These are phyloP conservation scores for Sturnira hondurensis DNA, from an alignment of 2,113 vertebrate genomes.

Conservation along the genomic window DNA sequence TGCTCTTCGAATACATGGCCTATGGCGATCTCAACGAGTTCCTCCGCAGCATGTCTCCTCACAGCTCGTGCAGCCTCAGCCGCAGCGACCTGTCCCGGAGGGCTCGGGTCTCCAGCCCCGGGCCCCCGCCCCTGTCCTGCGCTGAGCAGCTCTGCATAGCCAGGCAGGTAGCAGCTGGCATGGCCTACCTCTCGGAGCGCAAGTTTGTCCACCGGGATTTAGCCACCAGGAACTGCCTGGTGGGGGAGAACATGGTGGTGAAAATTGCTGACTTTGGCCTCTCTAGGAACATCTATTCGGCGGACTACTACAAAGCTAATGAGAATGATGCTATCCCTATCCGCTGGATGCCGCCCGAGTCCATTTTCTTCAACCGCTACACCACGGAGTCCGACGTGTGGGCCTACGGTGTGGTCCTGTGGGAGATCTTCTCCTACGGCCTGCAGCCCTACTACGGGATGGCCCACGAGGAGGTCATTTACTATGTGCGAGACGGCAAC, in stretches of 20 bases:
- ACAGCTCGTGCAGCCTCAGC: slow-evolving; percentile 83
- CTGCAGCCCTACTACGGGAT: slow-evolving; percentile 99
- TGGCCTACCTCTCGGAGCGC: slow-evolving; percentile 96
- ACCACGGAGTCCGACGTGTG: slow-evolving; percentile 97
- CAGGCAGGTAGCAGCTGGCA: slow-evolving; percentile 94
- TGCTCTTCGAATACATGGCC: slow-evolving; percentile 99
- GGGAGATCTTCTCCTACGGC: slow-evolving; percentile 98
- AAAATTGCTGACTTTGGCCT: slow-evolving; percentile 98
- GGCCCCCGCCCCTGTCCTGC: slow-evolving; percentile 82
- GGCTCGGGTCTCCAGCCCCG: slow-evolving; percentile 78
- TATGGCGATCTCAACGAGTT: slow-evolving; percentile 96
- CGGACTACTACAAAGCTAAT: slow-evolving; percentile 98
- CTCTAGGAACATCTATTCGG: slow-evolving; percentile 96
- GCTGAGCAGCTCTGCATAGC: slow-evolving; percentile 92
- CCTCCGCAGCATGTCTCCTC: slow-evolving; percentile 87
- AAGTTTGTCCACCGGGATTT: slow-evolving; percentile 98
- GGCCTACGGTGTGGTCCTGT: slow-evolving; percentile 96
- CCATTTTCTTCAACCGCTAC: slow-evolving; percentile 99
- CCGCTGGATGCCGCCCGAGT: slow-evolving; percentile 99
- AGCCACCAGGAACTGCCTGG: slow-evolving; percentile 96
- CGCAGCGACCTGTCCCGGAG: slow-evolving; percentile 77
- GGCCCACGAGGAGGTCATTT: slow-evolving; percentile 98
- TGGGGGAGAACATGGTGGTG: slow-evolving; percentile 93
- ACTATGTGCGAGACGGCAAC: slow-evolving; percentile 95
- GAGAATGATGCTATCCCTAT: slow-evolving; percentile 98